Evolutionary conservation across 2,888 invertebrate genomes (phyloP).

Genomic region (Leucophenga montana): DNA sequence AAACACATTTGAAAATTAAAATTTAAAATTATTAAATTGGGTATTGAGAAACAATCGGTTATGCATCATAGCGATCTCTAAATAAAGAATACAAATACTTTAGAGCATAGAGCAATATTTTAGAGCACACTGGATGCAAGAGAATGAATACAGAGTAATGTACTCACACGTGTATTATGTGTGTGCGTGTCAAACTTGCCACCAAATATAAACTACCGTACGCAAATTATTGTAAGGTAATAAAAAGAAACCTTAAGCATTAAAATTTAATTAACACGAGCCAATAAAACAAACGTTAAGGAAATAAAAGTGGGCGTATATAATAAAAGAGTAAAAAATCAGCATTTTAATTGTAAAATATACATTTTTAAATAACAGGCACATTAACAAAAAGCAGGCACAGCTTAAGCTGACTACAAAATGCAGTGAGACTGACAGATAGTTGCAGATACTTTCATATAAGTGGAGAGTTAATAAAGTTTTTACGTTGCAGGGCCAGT

Average conservation of each 20-base stretch:
- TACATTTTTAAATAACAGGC: slow-evolving; percentile 63
- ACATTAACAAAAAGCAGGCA: slow-evolving; percentile 41
- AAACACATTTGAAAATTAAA: too few relatives aligned
- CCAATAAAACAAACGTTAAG: slow-evolving; percentile 35
- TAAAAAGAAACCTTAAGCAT: slow-evolving; percentile 48
- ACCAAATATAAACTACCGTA: too few relatives aligned
- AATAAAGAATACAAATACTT: too few relatives aligned
- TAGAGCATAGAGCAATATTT: too few relatives aligned
- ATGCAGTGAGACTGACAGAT: neutral
- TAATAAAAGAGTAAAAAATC: slow-evolving; percentile 12
- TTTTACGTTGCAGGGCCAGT: neutral
- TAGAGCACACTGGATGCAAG: too few relatives aligned
- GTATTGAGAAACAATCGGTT: too few relatives aligned
- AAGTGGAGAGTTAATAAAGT: neutral
- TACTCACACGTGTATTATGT: too few relatives aligned
- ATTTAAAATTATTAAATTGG: too few relatives aligned
- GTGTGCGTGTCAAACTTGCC: too few relatives aligned
- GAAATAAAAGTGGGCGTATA: slow-evolving; percentile 22
- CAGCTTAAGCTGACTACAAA: slow-evolving; percentile 27
- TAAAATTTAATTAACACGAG: slow-evolving; percentile 62
- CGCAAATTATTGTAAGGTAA: neutral
- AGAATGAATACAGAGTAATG: too few relatives aligned
- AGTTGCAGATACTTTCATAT: neutral
- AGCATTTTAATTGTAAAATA: slow-evolving; percentile 61
- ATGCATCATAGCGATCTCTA: too few relatives aligned